Evolutionary conservation across 1,140 invertebrate genomes (phyloP), one percentile per base, ranked within the genome.

Genomic region (Heliconius congener): DNA sequence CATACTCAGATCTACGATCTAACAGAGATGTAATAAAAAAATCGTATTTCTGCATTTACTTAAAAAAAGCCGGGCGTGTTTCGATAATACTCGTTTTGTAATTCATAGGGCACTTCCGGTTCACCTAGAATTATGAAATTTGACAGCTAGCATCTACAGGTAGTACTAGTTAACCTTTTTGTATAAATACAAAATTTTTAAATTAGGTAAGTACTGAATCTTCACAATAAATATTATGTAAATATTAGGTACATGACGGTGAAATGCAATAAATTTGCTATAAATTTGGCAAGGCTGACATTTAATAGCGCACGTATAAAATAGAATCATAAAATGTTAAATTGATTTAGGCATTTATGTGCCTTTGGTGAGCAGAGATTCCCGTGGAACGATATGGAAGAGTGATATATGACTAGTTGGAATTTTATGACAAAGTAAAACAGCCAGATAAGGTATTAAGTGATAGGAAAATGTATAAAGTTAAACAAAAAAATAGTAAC

Each of bases 331-430:
- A 80, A 80, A 80, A 80, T 34, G 74, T 76, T 75, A 80, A 80
- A 80, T 80, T 80, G 79, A 80, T 80, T 80, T 80, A 76, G 74
- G 75, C 74, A 75, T 80, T 80, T 80, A 80, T 76, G 57, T 76
- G 66, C 46, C 71, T 66, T 71, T 42, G 73, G 55, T 80, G 74
- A 50, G 50, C 74, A 72, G 76, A 77, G 76, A 77, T 77, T 77
- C 27, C 42, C 30, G 2, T 16, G 70, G 76, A 77, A 77, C 78
- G 71, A 46, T 75, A 79, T 70, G 73, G 3, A 71, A 71, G 57
- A 42, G 66, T 75, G 37, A 74, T 18, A 74, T 78, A 72, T 73
- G 11, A 3, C 42, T 42, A 57, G n/a, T 71, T 74, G 46, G 34
- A 57, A 71, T 66, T 52, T 79, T 79, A 74, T 39, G 57, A 71